Conservation (phyloP, 2,797 vertebrate genomes). For the Borostomias antarcticus region DNA sequence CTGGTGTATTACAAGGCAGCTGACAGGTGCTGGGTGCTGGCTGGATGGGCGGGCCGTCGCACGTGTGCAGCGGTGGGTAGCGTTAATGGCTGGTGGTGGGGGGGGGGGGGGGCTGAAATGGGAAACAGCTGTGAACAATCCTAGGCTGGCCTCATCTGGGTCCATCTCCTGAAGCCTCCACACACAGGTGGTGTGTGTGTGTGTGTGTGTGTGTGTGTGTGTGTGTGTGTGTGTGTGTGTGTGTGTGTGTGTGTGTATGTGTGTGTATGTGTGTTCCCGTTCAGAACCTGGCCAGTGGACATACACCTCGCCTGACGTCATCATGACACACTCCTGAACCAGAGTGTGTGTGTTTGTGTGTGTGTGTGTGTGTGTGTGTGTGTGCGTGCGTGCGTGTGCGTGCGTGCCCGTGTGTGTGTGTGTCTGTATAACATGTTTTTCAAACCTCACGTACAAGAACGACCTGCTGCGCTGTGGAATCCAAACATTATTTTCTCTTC, state of each 20-base stretch:
- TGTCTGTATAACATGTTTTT: constrained; percentile 12
- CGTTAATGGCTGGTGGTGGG: constrained; percentile 51
- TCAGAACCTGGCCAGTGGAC: constrained; percentile 30
- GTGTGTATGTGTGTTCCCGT: constrained; percentile 18
- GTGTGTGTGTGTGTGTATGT: neutral
- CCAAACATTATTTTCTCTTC: constrained; percentile 21
- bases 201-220: no score
- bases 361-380: constrained; percentile 13
- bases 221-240: neutral
- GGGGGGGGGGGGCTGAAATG: constrained; percentile 53
- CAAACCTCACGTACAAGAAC: neutral
- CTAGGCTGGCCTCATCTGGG: constrained; percentile 37
- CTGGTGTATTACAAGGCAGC: constrained; percentile 55
- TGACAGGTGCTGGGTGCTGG: constrained; percentile 57
- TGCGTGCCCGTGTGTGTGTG: neutral
- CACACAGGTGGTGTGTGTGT: neutral
- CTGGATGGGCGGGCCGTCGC: constrained; percentile 45
- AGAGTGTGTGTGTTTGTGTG: no score
- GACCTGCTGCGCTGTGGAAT: constrained; percentile 8
- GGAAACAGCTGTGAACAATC: constrained; percentile 64
- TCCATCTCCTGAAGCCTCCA: constrained; percentile 26
- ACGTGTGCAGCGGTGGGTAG: constrained; percentile 49
- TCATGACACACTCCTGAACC: constrained; percentile 45
- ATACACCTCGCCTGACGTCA: constrained; percentile 38
- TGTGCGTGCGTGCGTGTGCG: neutral